Evolutionary conservation across 1,140 invertebrate species (phyloP).

Genomic region (Drosophila pectinifera): DNA sequence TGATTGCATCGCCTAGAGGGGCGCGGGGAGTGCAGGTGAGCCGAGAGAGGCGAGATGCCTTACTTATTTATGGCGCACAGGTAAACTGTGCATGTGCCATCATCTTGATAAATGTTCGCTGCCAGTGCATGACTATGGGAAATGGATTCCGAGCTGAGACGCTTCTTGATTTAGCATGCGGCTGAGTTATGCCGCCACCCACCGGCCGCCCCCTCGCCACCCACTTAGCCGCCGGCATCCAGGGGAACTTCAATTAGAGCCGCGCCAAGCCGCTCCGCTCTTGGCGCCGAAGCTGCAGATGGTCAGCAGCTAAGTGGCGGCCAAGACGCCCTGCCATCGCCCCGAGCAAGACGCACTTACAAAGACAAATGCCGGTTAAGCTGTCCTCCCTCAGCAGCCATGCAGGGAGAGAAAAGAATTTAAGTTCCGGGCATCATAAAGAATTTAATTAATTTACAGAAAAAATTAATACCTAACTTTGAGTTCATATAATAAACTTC

Average conservation of each 20-base stretch:
- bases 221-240: constrained; percentile 16
- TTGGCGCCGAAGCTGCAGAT: constrained; percentile 45
- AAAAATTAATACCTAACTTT: too few species aligned
- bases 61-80: constrained; percentile 71
- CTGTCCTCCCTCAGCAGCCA: constrained; percentile 14
- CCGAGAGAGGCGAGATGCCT: constrained; percentile 38
- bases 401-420: not conserved
- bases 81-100: constrained; percentile 46
- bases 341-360: constrained; percentile 39
- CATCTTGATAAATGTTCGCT: constrained; percentile 69
- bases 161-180: constrained; percentile 61
- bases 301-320: constrained; percentile 59
- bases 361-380: constrained; percentile 62
- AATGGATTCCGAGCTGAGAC: constrained; percentile 65
- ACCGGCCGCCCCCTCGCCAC: not conserved
- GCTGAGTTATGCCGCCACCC: constrained; percentile 62
- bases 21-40: not conserved
- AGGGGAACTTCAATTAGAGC: constrained; percentile 53
- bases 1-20: constrained; percentile 49
- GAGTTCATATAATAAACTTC: not conserved
- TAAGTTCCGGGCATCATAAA: accelerated
- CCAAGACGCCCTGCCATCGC: constrained; percentile 39
- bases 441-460: too few species aligned
- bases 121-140: constrained; percentile 55
- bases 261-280: constrained; percentile 6